Evolutionary conservation across 1,140 invertebrate genomes (phyloP).

Genomic region (Cydia amplana): DNA sequence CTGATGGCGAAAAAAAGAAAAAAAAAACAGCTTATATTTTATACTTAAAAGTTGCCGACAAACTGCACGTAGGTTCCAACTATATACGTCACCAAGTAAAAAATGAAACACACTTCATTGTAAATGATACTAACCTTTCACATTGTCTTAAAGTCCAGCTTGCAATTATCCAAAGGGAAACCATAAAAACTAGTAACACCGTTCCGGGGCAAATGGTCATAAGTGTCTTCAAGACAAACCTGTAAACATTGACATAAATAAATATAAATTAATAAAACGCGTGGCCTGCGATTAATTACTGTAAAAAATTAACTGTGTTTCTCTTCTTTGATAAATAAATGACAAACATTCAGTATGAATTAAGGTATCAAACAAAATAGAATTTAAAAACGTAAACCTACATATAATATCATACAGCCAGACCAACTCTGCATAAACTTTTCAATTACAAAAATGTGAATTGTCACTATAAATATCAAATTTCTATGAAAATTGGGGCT

Average conservation of each 20-base stretch:
- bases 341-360: too few species aligned
- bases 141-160: conserved; percentile 99
- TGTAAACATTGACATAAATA: conserved; percentile 54
- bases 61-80: conserved; percentile 2
- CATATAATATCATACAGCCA: too few species aligned
- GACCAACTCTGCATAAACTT: too few species aligned
- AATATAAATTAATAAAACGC: not conserved
- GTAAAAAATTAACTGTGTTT: too few species aligned
- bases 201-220: conserved; percentile 99
- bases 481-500: too few species aligned
- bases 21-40: conserved; percentile 39
- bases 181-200: conserved; percentile 98
- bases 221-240: conserved; percentile 99
- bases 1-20: conserved; percentile 51
- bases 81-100: conserved; percentile 12
- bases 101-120: not conserved
- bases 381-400: too few species aligned
- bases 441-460: too few species aligned
- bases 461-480: too few species aligned
- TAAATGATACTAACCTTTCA: conserved; percentile 90
- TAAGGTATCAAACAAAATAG: too few species aligned
- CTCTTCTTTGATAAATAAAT: too few species aligned
- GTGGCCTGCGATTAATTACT: not conserved
- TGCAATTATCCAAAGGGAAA: conserved; percentile 99
- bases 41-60: conserved; percentile 40